Evolutionary conservation across 1,140 invertebrate species (phyloP), one percentile per base, ranked within the genome.

Genomic region (Drosophila pectinifera): DNA sequence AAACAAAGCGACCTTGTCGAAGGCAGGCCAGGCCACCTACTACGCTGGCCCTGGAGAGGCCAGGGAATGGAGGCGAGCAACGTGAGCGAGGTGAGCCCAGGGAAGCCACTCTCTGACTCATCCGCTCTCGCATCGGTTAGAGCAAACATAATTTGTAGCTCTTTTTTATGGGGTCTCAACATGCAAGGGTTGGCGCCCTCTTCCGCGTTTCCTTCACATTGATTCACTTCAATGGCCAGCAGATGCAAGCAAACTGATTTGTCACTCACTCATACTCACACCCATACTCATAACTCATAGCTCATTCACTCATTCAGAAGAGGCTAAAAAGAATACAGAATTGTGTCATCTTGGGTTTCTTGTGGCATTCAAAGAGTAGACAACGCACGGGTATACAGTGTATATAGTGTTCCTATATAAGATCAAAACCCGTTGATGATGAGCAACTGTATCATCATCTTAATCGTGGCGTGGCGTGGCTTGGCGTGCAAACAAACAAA

Each of bases 341-440:
- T 80, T 84, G 80, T 84, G 80, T 84, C 80, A 84, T 73, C 24
- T 63, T 70, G 53, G 38, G 51, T 14, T 51, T 73, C 45, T 53
- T 57, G 34, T 49, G 31, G 16, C 24, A 43, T 38, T n/a, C n/a
- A n/a, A n/a, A n/a, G n/a, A n/a, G n/a, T n/a, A n/a, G 49, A 57
- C 41, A 42, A 26, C 55, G 28, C 41, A 59, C 56, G 49, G 16
- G 49, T 77, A 74, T 54, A n/a, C n/a, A n/a, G n/a, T n/a, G n/a
- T 58, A 76, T 58, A 67, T 58, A 79, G n/a, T n/a, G n/a, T 72
- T 70, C 68, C 77, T 59, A 80, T 89, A 68, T 24, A 64, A 83
- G 79, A 81, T 78, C 54, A 80, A 75, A 83, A 78, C 70, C 42
- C 82, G 82, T 81, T 79, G 70, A 83, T 76, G 70, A 83, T 69